Evolutionary conservation across 2,888 invertebrate genomes (phyloP).

Genomic region (Cataglyphis livida): DNA sequence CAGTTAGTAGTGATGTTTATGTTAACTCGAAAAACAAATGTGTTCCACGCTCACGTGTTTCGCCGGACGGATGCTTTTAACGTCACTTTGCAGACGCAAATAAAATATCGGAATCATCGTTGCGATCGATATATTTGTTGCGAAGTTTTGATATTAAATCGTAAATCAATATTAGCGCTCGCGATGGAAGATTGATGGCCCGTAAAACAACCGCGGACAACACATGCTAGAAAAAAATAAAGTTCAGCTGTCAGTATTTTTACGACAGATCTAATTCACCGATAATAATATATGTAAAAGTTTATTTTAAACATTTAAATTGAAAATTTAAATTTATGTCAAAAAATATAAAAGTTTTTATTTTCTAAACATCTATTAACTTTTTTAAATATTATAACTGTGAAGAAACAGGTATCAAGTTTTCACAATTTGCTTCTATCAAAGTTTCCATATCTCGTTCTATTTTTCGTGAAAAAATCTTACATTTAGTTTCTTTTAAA

Average conservation of each 20-base stretch:
- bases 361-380: background rate
- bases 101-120: background rate
- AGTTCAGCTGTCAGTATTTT: background rate
- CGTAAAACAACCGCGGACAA: conserved; percentile 31
- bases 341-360: background rate
- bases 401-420: background rate
- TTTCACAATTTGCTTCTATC: background rate
- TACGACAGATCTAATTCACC: background rate
- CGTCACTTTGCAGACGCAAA: conserved; percentile 15
- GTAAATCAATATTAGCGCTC: conserved; percentile 61
- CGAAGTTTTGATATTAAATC: conserved; percentile 41
- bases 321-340: background rate
- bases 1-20: conserved; percentile 23
- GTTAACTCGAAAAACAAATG: conserved; percentile 26
- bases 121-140: conserved; percentile 39
- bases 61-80: conserved; percentile 24
- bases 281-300: background rate
- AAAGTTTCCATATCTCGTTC: background rate
- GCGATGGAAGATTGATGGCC: conserved; percentile 41
- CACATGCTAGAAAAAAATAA: background rate
- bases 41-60: background rate
- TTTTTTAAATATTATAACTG: background rate
- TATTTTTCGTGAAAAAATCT: background rate
- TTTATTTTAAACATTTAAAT: background rate
- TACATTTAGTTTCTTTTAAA: background rate